Conservation (phyloP, 2,888 invertebrate genomes). For the Parapristionchus giblindavisi region DNA sequence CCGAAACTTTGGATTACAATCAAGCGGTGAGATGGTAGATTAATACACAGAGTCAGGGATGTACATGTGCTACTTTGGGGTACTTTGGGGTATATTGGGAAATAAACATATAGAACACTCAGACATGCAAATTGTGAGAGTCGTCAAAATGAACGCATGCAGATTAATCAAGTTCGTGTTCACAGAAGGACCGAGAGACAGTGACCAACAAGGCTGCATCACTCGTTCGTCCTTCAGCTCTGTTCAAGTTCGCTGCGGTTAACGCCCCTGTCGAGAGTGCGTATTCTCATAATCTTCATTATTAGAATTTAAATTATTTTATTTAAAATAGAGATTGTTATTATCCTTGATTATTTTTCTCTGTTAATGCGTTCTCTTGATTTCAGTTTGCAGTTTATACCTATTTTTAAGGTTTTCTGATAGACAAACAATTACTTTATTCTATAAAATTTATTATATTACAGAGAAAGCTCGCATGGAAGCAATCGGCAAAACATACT, state of each 20-base stretch:
- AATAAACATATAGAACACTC: too few relatives aligned
- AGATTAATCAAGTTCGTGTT: too few relatives aligned
- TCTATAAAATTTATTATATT: too few relatives aligned
- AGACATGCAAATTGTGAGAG: not conserved
- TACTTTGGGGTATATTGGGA: too few relatives aligned
- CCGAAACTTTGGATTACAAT: slow-evolving; percentile 77
- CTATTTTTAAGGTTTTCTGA: too few relatives aligned
- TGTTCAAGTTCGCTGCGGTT: slow-evolving; percentile 57
- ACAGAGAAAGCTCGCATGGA: slow-evolving; percentile 54
- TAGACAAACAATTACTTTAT: too few relatives aligned
- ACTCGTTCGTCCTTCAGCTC: slow-evolving; percentile 47
- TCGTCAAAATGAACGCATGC: not conserved
- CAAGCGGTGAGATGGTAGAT: slow-evolving; percentile 39
- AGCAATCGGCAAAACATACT: slow-evolving; percentile 74
- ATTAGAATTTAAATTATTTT: not conserved
- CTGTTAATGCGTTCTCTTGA: too few relatives aligned
- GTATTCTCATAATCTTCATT: slow-evolving; percentile 11
- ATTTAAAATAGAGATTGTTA: not conserved
- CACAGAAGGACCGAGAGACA: slow-evolving; percentile 25
- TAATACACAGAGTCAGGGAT: not conserved
- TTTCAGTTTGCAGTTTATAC: too few relatives aligned
- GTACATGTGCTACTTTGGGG: too few relatives aligned
- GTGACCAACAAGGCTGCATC: slow-evolving; percentile 15
- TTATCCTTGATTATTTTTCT: too few relatives aligned
- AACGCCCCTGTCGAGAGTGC: slow-evolving; percentile 52